Percentiles rank a stretch among this genome's conserved stretches.
These are phyloP conservation scores for Montipora capitata DNA, from an alignment of 92 coral and sea anemone genomes.

Conservation along the genomic window DNA sequence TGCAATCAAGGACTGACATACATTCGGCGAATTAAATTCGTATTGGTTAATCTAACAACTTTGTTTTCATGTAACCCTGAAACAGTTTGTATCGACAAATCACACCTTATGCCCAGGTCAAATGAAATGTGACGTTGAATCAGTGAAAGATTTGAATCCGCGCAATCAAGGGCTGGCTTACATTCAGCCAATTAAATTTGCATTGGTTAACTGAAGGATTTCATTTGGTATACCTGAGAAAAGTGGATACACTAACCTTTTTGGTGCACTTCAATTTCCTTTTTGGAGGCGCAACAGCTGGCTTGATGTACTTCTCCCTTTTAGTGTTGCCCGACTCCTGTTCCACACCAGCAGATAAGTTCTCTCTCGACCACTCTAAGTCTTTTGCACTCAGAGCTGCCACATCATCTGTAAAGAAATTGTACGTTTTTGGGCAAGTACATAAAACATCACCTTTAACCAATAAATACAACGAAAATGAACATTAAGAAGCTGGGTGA, in stretches of 20 bases:
- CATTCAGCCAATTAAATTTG: too few species aligned
- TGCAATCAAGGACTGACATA: background rate
- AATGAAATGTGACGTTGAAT: too few species aligned
- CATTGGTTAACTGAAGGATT: too few species aligned
- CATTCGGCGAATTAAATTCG: too few species aligned
- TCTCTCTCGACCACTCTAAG: slow-evolving; percentile 19
- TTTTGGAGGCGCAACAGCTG: background rate
- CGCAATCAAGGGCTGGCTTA: background rate
- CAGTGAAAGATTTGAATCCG: background rate
- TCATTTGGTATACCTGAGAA: too few species aligned
- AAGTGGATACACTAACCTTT: background rate
- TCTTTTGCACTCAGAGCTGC: slow-evolving; percentile 9
- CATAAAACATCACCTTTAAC: too few species aligned
- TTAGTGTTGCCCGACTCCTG: slow-evolving; percentile 10
- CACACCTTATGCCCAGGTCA: too few species aligned
- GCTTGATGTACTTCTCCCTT: background rate
- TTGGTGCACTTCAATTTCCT: background rate
- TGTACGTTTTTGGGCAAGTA: background rate
- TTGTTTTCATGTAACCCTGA: too few species aligned
- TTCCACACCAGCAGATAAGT: slow-evolving; percentile 10
- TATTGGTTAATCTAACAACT: too few species aligned
- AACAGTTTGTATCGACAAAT: too few species aligned
- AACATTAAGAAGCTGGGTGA: too few species aligned
- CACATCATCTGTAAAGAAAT: slow-evolving; percentile 17
- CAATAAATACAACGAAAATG: too few species aligned